Percentiles rank a stretch among this genome's conserved stretches.
phyloP scores from a whole-genome alignment of 2,888 invertebrate species.

The Keiferia lycopersicella region DNA sequence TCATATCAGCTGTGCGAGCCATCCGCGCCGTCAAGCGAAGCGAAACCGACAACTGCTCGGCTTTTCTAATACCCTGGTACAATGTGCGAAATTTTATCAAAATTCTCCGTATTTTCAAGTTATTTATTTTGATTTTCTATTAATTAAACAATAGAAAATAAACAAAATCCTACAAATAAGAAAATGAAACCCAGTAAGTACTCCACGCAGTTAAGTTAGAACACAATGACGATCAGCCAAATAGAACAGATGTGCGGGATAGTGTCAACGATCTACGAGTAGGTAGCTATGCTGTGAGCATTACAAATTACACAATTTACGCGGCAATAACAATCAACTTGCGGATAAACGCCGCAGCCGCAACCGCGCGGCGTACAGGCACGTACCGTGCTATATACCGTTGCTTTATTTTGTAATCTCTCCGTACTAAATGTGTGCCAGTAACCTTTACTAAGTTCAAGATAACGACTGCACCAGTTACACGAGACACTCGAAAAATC shows the following conservation, averaged over 20 bases:
- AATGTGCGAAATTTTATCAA: slow-evolving; percentile 52
- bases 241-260: not conserved
- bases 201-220: not conserved
- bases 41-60: slow-evolving; percentile 42
- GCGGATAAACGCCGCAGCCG: not conserved
- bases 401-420: slow-evolving; percentile 16
- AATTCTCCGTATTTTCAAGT: slow-evolving; percentile 38
- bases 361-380: not conserved
- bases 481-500: not conserved
- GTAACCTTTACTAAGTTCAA: slow-evolving; percentile 5
- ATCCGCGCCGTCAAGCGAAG: slow-evolving; percentile 36
- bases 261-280: slow-evolving; percentile 1
- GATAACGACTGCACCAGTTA: not conserved
- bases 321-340: slow-evolving; percentile 1
- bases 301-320: not conserved
- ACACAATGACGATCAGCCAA: not conserved
- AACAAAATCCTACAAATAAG: not conserved
- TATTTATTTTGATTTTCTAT: not conserved
- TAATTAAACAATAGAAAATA: not conserved
- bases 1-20: slow-evolving; percentile 44
- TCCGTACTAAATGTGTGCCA: slow-evolving; percentile 1
- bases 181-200: not conserved
- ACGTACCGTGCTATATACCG: not conserved
- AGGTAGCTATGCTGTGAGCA: not conserved
- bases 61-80: slow-evolving; percentile 56